phyloP scores from a whole-genome alignment of 2,113 vertebrate species.

The Hyperopisus bebe region DNA sequence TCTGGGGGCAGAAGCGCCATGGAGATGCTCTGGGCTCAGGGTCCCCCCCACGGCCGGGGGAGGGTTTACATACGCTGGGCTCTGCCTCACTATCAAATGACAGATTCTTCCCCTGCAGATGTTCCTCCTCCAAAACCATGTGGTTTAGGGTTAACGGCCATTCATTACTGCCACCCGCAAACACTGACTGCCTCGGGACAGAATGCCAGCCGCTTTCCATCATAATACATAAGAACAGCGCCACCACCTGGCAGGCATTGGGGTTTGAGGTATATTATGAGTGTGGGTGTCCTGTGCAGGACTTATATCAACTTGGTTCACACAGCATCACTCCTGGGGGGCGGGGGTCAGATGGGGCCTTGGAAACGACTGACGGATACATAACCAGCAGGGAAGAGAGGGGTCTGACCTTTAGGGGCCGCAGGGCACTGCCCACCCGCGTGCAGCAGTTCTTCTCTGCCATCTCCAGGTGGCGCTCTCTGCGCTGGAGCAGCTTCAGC shows the following conservation, averaged over 20 bases:
- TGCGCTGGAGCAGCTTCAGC: slow-evolving; percentile 71
- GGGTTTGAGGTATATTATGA: background rate
- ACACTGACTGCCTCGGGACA: background rate
- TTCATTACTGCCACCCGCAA: background rate
- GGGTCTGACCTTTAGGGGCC: slow-evolving; percentile 77
- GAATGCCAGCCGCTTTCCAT: background rate
- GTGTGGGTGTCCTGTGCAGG: background rate
- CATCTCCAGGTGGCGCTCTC: slow-evolving; percentile 79
- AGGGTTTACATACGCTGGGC: background rate
- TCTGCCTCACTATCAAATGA: background rate
- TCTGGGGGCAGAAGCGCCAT: background rate
- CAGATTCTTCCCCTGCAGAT: background rate
- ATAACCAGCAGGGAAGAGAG: background rate
- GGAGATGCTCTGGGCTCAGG: background rate
- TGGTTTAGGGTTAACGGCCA: background rate
- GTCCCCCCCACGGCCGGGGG: background rate
- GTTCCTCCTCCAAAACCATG: background rate
- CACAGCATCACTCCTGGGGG: background rate
- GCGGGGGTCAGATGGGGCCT: no score
- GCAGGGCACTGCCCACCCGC: slow-evolving; percentile 77
- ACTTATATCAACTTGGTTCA: background rate
- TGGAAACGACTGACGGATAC: background rate
- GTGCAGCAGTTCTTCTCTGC: slow-evolving; percentile 87
- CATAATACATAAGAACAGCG: background rate
- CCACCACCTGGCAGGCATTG: background rate